Evolutionary conservation across 2,113 vertebrate species (phyloP), one percentile per base, ranked within the genome.

Genomic region (Brachyhypopomus occidentalis): DNA sequence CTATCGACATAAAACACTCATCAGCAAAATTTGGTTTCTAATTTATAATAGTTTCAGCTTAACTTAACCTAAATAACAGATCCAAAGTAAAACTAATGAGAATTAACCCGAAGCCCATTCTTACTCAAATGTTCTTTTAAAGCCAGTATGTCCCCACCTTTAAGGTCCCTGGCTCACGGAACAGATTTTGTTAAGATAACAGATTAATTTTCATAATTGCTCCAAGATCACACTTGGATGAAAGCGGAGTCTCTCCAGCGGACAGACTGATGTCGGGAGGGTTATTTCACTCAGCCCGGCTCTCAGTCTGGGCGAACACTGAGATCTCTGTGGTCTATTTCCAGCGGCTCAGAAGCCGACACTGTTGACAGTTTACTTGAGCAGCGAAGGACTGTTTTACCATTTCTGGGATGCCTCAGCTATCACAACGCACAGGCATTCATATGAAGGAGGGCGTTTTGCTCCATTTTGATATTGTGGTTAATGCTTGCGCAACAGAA

Each of bases 351-450:
- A 75, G 70, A 62, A 73, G 66, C 74, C 27, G 62, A 72, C 75
- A 9, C 72, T 84, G 84, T 79, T 82, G 80, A 83, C 87, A 77
- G 85, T 86, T 83, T 83, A 77, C 80, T 78, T 16, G 55, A 63
- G 62, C n/a, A 70, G 56, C 73, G 83, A 88, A 87, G 86, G 86
- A 84, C 86, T 88, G 83, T 87, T 88, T 85, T 78, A 86, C 83
- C 83, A 88, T 87, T 84, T 83, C 83, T 87, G 78, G 79, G 81
- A 87, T 87, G 86, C 80, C 84, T 82, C 45, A 84, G 78, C 77
- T 86, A 88, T 88, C 86, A 83, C 59, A 75, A 70, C 60, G 36
- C 79, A 30, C 74, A 84, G 63, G 64, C 66, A 71, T 79, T 88
- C 77, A 77, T 60, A 79, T 60, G 83, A 84, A 22, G 41, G 45